These are phyloP conservation scores for Sthenelais limicola DNA, from an alignment of 2,888 invertebrate species.

Conservation along the genomic window DNA sequence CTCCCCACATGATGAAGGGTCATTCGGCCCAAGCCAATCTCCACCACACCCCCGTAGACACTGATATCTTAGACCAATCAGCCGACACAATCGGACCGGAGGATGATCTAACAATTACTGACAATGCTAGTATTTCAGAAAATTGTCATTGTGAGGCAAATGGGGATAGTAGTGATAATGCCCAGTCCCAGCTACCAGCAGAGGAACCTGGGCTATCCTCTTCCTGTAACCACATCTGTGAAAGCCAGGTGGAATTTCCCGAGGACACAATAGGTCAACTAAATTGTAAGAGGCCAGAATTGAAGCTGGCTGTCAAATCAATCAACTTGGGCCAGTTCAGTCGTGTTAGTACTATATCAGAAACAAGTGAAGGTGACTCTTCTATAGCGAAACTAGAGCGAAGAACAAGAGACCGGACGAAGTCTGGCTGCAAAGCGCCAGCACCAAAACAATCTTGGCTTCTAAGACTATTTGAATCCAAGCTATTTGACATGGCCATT, in stretches of 20 bases:
- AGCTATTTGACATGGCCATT: constrained; percentile 97
- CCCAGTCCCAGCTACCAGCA: too few species aligned
- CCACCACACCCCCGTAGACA: not conserved
- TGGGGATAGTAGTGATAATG: too few species aligned
- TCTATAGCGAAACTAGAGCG: not conserved
- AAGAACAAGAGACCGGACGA: constrained; percentile 11
- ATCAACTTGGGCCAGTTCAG: too few species aligned
- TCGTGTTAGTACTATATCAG: constrained; percentile 31
- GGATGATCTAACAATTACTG: not conserved
- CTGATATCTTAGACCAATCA: not conserved
- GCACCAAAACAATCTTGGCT: constrained; percentile 74
- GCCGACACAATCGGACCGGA: constrained; percentile 19
- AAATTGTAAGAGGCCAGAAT: too few species aligned
- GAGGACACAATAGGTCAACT: too few species aligned
- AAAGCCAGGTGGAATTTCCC: too few species aligned
- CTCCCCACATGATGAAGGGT: constrained; percentile 5
- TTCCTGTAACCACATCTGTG: too few species aligned
- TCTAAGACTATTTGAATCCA: constrained; percentile 94
- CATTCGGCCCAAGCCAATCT: constrained; percentile 6
- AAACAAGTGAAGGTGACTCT: not conserved
- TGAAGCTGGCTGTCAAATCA: too few species aligned
- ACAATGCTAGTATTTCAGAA: too few species aligned
- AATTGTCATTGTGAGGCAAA: too few species aligned
- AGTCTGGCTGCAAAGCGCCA: not conserved
- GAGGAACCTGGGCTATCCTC: too few species aligned